phyloP scores from a whole-genome alignment of 2,113 vertebrate genomes.

The Ibidorhyncha struthersii region DNA sequence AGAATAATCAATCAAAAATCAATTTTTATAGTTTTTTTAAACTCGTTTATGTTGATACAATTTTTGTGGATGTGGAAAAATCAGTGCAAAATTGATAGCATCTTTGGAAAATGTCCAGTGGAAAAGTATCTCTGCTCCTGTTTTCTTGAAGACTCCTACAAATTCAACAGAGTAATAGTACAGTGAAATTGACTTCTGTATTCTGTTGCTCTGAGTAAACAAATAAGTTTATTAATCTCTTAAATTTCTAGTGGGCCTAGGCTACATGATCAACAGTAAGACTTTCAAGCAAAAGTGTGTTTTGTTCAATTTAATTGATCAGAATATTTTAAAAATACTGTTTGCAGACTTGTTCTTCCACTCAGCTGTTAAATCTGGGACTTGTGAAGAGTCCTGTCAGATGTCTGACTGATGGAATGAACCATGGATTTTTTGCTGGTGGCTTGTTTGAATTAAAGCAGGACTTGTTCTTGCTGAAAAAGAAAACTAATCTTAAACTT shows the following conservation, averaged over 20 bases:
- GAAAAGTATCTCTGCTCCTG: neutral
- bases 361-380: neutral
- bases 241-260: neutral
- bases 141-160: neutral
- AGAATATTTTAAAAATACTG: neutral
- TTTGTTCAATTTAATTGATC: neutral
- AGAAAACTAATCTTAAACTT: neutral
- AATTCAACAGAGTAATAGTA: neutral
- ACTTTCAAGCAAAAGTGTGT: neutral
- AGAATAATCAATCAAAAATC: neutral
- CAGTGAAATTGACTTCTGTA: neutral
- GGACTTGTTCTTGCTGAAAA: neutral
- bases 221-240: neutral
- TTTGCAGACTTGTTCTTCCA: neutral
- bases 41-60: neutral
- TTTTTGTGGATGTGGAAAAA: neutral
- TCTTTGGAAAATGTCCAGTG: neutral
- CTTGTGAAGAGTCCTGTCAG: neutral
- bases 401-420: neutral
- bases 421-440: neutral
- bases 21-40: neutral
- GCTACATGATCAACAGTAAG: neutral
- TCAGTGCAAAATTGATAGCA: neutral
- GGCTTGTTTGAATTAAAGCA: neutral
- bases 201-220: neutral